Percentiles rank a stretch among this genome's conserved stretches.
Conservation (phyloP, 2,888 invertebrate genomes). For the Drosophila limbata region DNA sequence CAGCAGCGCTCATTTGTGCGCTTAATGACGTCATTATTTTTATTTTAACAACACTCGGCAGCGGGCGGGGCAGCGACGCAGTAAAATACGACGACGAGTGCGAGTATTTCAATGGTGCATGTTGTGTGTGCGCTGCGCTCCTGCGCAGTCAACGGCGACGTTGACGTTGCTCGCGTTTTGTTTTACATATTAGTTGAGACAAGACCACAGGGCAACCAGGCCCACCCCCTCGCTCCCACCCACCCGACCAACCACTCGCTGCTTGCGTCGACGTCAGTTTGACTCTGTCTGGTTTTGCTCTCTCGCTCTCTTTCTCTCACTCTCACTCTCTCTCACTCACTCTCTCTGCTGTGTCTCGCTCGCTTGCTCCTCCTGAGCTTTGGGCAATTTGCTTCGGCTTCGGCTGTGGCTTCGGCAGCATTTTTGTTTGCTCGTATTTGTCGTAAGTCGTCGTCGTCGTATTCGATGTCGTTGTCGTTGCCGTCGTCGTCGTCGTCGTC, state of each 20-base stretch:
- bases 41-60: conserved; percentile 77
- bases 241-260: conserved; percentile 51
- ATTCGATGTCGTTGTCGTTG: conserved; percentile 33
- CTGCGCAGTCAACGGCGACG: conserved; percentile 75
- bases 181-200: conserved; percentile 69
- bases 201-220: conserved; percentile 58
- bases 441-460: conserved; percentile 69
- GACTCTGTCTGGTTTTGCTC: conserved; percentile 59
- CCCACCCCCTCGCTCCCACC: conserved; percentile 44
- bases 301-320: conserved; percentile 45
- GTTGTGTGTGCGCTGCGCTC: conserved; percentile 71
- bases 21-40: conserved; percentile 81
- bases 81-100: conserved; percentile 68
- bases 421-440: conserved; percentile 77
- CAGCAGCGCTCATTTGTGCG: conserved; percentile 77
- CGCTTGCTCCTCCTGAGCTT: conserved; percentile 71
- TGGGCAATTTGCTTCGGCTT: conserved; percentile 59
- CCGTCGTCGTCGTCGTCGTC: conserved; percentile 37
- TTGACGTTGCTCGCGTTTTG: conserved; percentile 63
- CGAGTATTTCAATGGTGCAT: conserved; percentile 61
- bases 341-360: conserved; percentile 38
- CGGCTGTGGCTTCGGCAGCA: conserved; percentile 66
- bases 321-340: conserved; percentile 29
- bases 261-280: conserved; percentile 64
- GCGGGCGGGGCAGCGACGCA: conserved; percentile 56